Evolutionary conservation across 2,888 invertebrate genomes (phyloP), one percentile per base, ranked within the genome.

Genomic region (Eucera pruinosa): DNA sequence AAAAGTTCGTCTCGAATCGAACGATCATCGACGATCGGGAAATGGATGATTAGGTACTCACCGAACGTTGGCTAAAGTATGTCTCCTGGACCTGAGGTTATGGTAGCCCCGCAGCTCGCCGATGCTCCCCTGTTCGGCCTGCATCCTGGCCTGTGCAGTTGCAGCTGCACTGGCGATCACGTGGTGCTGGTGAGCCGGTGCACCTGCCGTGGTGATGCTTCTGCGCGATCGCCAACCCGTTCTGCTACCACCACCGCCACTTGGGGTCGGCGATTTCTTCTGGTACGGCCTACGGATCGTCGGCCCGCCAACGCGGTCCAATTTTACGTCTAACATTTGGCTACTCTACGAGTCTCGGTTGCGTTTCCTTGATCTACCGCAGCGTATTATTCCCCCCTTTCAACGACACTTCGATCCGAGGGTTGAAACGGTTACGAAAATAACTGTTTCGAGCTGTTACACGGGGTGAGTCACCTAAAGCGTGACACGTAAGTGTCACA

Each of bases 51-150:
- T 23, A 6, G 0, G 2, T 43, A 95, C 97, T 97, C 93, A 97
- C 97, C 97, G 97, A 93, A 97, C 97, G 93, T 97, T 97, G 81
- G 97, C 97, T 90, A 98, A 94, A 13, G 97, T 98, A 92, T 97
- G 97, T 69, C 97, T 95, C 78, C 97, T 95, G 90, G 96, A 97
- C 93, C 97, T 95, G 89, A 97, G 95, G 93, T 97, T 96, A 92
- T 97, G 97, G 93, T 97, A 97, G 92, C 96, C 96, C 91, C 97
- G 96, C 89, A 97, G 94, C 93, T 97, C 97, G 67, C 97, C 97
- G 91, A 97, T 97, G 92, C 97, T 96, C 87, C 97, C 97, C 91
- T 97, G 97, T 93, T 97, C 97, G 86, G 97, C 97, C 94, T 97
- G 97, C 97, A 97, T 97, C 93, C 94, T 97, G 92, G 94, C 91